Evolutionary conservation across 2,888 invertebrate genomes (phyloP).

Genomic region (Diarsia rubi): DNA sequence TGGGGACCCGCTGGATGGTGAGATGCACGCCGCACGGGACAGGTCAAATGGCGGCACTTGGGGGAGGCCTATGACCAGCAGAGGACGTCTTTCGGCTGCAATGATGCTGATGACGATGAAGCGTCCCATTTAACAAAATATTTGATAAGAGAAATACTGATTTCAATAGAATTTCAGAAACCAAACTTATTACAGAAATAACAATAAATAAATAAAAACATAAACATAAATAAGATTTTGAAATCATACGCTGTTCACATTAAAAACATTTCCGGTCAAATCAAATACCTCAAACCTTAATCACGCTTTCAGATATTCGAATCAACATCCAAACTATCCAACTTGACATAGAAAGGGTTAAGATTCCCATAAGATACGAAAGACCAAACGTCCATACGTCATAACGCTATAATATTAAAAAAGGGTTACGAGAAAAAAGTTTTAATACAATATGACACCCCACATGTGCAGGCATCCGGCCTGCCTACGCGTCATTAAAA

Average conservation of each 20-base stretch:
- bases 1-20: too few species aligned
- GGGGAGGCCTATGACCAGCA: too few species aligned
- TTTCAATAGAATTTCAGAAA: background rate
- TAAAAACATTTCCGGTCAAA: conserved; percentile 45
- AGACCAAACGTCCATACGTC: conserved; percentile 74
- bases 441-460: conserved; percentile 78
- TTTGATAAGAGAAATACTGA: background rate
- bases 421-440: conserved; percentile 87
- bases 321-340: conserved; percentile 42
- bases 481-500: conserved; percentile 78
- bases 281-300: conserved; percentile 43
- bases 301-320: conserved; percentile 42
- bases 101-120: too few species aligned
- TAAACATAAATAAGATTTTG: background rate
- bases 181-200: background rate
- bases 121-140: background rate
- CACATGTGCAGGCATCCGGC: conserved; percentile 75
- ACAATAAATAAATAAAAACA: background rate
- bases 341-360: conserved; percentile 67
- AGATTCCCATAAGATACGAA: conserved; percentile 81
- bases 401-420: conserved; percentile 85
- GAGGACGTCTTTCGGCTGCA: too few species aligned
- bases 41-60: too few species aligned
- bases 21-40: too few species aligned
- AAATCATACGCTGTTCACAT: conserved; percentile 3